Conservation (phyloP, 1,140 invertebrate species). For the Drosophila elegans region DNA sequence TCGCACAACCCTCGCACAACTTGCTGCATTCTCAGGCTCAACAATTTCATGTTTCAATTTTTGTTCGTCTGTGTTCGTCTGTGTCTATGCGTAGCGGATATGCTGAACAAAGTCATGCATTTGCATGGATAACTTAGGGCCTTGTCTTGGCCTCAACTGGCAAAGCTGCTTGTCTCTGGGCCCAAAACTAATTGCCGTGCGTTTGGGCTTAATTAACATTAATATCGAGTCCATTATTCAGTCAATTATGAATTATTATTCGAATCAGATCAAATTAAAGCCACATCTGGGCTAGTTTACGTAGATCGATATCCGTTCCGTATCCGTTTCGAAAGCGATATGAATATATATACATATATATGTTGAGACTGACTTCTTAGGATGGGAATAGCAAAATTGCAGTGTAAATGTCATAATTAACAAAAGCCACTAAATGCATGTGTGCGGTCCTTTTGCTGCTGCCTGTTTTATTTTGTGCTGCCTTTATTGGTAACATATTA, state of each 20-base stretch:
- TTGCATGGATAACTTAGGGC: slow-evolving; percentile 33
- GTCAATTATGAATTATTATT: slow-evolving; percentile 59
- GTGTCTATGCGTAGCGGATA: slow-evolving; percentile 42
- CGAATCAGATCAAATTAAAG: slow-evolving; percentile 43
- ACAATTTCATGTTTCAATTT: slow-evolving; percentile 40
- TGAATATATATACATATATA: not conserved
- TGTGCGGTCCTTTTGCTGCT: slow-evolving; percentile 12
- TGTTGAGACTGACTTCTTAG: slow-evolving; percentile 1
- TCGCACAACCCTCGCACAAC: not conserved
- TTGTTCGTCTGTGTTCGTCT: slow-evolving; percentile 17
- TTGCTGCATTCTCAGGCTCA: slow-evolving; percentile 12
- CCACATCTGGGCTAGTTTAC: not conserved
- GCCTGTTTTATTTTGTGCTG: slow-evolving; percentile 3
- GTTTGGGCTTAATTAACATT: slow-evolving; percentile 52
- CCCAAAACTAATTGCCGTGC: slow-evolving; percentile 32
- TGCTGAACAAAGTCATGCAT: slow-evolving; percentile 60
- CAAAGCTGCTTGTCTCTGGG: slow-evolving; percentile 18
- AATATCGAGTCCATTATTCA: slow-evolving; percentile 60
- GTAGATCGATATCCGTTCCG: slow-evolving; percentile 7
- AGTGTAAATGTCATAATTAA: slow-evolving; percentile 50
- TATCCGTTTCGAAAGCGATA: slow-evolving; percentile 16
- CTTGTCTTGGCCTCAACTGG: slow-evolving; percentile 16
- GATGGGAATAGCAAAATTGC: slow-evolving; percentile 4
- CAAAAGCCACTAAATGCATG: slow-evolving; percentile 33
- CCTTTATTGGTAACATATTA: slow-evolving; percentile 16